Base-by-base conservation (phyloP, 2,888 invertebrate species). In the Sarcophaga carnaria region DNA sequence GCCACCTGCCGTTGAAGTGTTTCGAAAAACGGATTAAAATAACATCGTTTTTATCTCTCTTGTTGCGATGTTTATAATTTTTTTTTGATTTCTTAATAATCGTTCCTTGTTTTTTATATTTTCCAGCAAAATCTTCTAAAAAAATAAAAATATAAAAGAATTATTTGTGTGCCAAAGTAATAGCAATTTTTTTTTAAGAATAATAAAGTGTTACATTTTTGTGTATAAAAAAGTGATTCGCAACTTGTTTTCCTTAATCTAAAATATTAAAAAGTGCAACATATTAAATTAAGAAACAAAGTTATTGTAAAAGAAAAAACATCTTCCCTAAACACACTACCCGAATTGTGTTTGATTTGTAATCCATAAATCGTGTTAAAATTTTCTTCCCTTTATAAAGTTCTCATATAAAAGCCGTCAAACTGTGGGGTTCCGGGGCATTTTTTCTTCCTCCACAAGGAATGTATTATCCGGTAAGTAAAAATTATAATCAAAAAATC, bases 381-480 rank as follows among this genome's bases (percentile, higher is more conserved):
- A 60, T 80, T 85, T 87, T 82, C 67, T 84, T 87, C 89, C 72
- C 89, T 81, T 82, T 47, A 85, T 89, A 89, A 89, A 90, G 89
- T 91, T 89, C 84, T 90, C 90, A 90, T 91, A 90, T 90, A 91
- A 93, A 92, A 96, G 96, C 97, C 96, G 96, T 96, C 97, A 97
- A 97, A 96, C 97, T 98, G 97, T 98, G 97, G 97, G 97, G 97
- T 95, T 97, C 97, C 95, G 97, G 97, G 95, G 97, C 97, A 95
- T 97, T 97, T 95, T 97, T 97, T 95, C 96, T 97, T 96, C 97
- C 97, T 96, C 97, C 97, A 95, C 97, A 97, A 96, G 97, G 97
- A 96, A 97, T 97, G 96, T 97, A 97, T 95, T 98, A 97, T 96
- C 97, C 97, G 96, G 97, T 97, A 95, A 97, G 97, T 96, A 78